Evolutionary conservation across 2,797 vertebrate genomes (phyloP), one percentile per base, ranked within the genome.

Genomic region (Thaleichthys pacificus): DNA sequence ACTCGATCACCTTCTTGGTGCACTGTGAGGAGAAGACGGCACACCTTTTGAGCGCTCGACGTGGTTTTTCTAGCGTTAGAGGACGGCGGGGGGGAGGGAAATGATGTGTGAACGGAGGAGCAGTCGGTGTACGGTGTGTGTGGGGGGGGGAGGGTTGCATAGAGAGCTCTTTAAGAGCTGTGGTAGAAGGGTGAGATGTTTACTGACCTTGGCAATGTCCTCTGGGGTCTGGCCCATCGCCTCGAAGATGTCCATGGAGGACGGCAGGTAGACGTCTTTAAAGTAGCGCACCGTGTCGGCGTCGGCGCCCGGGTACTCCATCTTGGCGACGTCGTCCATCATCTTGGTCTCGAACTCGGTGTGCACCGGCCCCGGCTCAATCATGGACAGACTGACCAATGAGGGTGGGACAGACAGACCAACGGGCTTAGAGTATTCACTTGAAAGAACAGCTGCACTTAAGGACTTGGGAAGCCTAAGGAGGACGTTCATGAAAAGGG

Each of bases 291-390:
- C 83, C 0, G 96, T 98, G 30, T 94, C 93, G 0, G 93, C 67
- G 14, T 98, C 97, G 0, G 89, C 84, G 19, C 93, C 96, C 0
- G 95, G 94, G 63, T 93, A 97, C 68, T 96, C 94, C 3, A 93
- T 93, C 1, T 86, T 88, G 0, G 95, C 90, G 62, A 93, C 94
- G 0, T 97, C 95, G 22, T 94, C 92, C 95, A 97, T 89, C 80
- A 98, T 93, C 84, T 98, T 98, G 0, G 89, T 91, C 88, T 98
- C 96, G 3, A 98, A 98, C 57, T 96, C 95, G 0, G 97, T 98
- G 88, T 92, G 90, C 68, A 98, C 96, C 0, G 97, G 97, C 0
- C 97, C 96, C 0, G 97, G 97, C 74, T 98, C 97, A 28, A 98
- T 95, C 93, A 98, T 86, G 63, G 97, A 96, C 84, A 98, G 66